Evolutionary conservation across 2,797 vertebrate genomes (phyloP), one percentile per base, ranked within the genome.

Genomic region (Lateolabrax maculatus): DNA sequence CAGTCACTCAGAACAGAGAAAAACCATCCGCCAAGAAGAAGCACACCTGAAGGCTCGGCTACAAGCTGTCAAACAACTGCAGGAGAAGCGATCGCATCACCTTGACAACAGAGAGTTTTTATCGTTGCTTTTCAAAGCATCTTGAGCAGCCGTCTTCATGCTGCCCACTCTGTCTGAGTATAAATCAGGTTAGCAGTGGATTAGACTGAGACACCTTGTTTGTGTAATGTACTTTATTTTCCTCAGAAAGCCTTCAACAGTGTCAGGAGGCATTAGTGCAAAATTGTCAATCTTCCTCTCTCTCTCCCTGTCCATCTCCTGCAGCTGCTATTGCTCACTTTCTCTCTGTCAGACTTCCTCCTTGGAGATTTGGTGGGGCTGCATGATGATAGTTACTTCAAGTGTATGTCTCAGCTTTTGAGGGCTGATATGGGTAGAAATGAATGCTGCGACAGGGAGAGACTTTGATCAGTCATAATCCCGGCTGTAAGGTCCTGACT

Each of bases 181-280:
- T 52, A 61, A 90, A 87, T 86, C 84, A 88, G 84, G 87, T 93
- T 92, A 92, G 82, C 82, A 79, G 86, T 89, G 92, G 90, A 91
- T 93, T 93, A 91, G 65, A 84, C 66, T 72, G 75, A 85, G 81
- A 71, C 84, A 84, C 89, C 85, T 91, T 86, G 82, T 93, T 92
- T 89, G 86, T 87, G 80, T 89, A 86, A 89, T 88, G 80, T 65
- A 79, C 81, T 87, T 90, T 87, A 84, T 88, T 91, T 90, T 89
- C 73, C 76, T 76, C 87, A 64, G 86, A 85, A 91, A 90, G 72
- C 65, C 31, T 78, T 84, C 61, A 52, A 69, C 16, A 13, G 66
- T 92, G 91, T 93, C 91, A 90, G 69, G 81, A 88, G 66, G 79
- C 58, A 86, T 94, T 94, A 90, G 63, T 36, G 79, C 77, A 88